Percentiles rank a stretch among this genome's conserved stretches.
Evolutionary conservation across 2,888 invertebrate genomes (phyloP).

Genomic region (Abscondita cerata): DNA sequence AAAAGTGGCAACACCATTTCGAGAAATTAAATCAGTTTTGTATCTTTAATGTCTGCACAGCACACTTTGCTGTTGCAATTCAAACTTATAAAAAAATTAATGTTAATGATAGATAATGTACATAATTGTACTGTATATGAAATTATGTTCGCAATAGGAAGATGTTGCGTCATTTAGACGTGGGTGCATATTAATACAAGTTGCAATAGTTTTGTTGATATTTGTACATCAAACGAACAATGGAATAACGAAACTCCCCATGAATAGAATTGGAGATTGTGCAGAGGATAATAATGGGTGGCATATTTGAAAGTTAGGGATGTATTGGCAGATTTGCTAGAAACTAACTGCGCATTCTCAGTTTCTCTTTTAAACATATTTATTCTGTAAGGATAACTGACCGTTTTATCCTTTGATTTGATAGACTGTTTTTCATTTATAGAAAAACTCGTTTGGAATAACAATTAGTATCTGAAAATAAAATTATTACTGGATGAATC

Average conservation of each 20-base stretch:
- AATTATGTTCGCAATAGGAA: constrained; percentile 12
- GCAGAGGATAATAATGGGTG: not conserved
- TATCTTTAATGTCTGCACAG: too few species aligned
- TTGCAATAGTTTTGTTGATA: constrained; percentile 7
- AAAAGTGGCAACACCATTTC: too few species aligned
- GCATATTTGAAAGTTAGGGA: constrained; percentile 1
- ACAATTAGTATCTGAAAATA: not conserved
- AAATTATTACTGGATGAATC: too few species aligned
- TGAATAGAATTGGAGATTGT: constrained; percentile 20
- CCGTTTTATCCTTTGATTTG: not conserved
- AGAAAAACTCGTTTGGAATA: constrained; percentile 4
- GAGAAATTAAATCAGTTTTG: too few species aligned
- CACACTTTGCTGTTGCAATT: not conserved
- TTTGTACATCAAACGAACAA: constrained; percentile 6
- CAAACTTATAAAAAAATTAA: constrained; percentile 4
- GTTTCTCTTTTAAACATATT: not conserved
- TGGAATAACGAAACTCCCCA: constrained; percentile 6
- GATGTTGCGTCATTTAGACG: constrained; percentile 8
- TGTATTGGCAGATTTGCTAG: constrained; percentile 13
- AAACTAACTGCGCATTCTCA: constrained; percentile 11
- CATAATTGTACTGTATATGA: constrained; percentile 10
- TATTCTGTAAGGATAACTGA: constrained; percentile 1
- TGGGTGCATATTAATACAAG: constrained; percentile 22
- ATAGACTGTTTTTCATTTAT: constrained; percentile 7
- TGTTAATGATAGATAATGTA: constrained; percentile 5